Base-by-base conservation (phyloP, 2,888 invertebrate genomes). In the Alcis repandata region DNA sequence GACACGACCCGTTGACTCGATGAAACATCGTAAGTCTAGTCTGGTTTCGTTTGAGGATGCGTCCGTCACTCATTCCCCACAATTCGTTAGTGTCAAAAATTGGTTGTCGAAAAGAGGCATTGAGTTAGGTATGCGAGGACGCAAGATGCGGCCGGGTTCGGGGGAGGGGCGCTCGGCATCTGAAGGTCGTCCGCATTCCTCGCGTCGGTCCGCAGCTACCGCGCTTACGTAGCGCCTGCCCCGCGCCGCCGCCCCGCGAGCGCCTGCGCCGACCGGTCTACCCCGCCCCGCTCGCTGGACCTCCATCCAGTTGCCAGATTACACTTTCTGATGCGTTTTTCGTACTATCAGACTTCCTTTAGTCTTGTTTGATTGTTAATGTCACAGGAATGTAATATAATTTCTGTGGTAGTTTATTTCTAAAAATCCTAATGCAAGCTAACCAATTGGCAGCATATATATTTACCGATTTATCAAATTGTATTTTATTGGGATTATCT, bases 131-230 rank as follows among this genome's bases (percentile, higher is more conserved):
- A 92, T 91, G 92, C 92, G 92, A 91, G 92, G 91, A 90, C 92
- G 92, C 92, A 89, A 91, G 92, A 92, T 91, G 92, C 90, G 92
- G 91, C 89, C 82, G 86, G 90, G 87, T 85, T 82, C 79, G 85
- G 87, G 90, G 91, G 92, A 89, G 91, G 91, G 91, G 92, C 89
- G 88, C 85, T 90, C 91, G 92, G 91, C 89, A 92, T 92, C 89
- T 92, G 92, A 93, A 93, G 93, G 93, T 92, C 93, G 92, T 90
- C 93, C 92, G 92, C 93, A 93, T 93, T 92, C 93, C 92, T 88
- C 87, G 88, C 91, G 91, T 91, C 92, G 91, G 91, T 87, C 92
- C 92, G 91, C 91, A 84, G 92, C 93, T 92, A 92, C 93, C 92
- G 92, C 92, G 92, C 92, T 93, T 93, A 93, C 93, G 93, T 93